Evolutionary conservation across 2,113 vertebrate species (phyloP).

Genomic region (Daubentonia madagascariensis): DNA sequence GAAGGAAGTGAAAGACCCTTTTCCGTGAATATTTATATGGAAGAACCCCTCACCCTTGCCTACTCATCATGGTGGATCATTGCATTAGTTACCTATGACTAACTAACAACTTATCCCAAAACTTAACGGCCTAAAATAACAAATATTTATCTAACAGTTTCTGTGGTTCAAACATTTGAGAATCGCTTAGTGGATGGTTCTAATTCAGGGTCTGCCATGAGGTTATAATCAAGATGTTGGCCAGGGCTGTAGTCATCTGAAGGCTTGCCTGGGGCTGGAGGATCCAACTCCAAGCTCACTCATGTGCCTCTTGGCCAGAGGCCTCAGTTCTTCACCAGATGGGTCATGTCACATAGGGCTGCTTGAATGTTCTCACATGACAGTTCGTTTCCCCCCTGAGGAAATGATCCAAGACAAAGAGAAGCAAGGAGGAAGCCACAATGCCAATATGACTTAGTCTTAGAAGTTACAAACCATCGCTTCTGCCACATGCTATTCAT

Average conservation of each 20-base stretch:
- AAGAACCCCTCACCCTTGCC: neutral
- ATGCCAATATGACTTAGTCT: neutral
- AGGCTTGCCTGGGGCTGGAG: neutral
- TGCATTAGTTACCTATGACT: neutral
- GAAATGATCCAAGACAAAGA: neutral
- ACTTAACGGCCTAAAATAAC: neutral
- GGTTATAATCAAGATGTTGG: neutral
- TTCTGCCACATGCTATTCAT: neutral
- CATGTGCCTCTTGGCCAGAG: neutral
- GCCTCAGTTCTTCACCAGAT: neutral
- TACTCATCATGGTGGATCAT: neutral
- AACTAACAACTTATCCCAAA: neutral
- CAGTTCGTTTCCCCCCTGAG: neutral
- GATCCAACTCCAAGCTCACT: neutral
- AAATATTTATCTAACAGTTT: neutral
- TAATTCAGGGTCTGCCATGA: neutral
- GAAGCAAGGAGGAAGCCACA: neutral
- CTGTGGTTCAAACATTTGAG: neutral
- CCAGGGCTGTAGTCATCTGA: neutral
- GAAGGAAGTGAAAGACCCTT: neutral
- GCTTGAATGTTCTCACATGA: neutral
- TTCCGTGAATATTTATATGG: slow-evolving; percentile 9
- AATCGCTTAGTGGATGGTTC: neutral
- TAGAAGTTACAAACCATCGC: neutral
- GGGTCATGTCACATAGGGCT: neutral